A percentile compares a stretch with the other conserved stretches of the same genome.
Conservation (phyloP, 1,140 invertebrate species). For the Luehdorfia chinensis region DNA sequence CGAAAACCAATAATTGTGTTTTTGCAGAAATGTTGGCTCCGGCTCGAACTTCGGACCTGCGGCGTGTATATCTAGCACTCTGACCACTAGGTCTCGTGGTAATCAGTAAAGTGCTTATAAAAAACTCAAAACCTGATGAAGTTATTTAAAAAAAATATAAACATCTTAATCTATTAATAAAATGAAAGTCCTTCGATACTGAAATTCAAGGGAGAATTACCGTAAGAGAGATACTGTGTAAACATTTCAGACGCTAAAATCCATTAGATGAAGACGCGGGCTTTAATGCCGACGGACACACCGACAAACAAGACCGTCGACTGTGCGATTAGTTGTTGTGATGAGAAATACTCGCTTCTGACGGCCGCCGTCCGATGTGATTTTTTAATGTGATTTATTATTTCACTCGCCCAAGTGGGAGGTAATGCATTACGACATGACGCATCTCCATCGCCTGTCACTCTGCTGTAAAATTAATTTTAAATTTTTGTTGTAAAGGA, state of each 20-base stretch:
- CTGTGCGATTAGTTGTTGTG: slow-evolving; percentile 4
- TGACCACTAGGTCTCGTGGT: no score
- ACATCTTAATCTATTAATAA: slow-evolving; percentile 12
- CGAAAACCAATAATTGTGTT: no score
- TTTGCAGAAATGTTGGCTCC: no score
- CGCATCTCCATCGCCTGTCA: background rate
- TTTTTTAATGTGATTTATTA: slow-evolving; percentile 1
- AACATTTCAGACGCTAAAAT: slow-evolving; percentile 41
- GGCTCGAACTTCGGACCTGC: no score
- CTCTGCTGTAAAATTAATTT: no score
- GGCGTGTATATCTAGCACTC: no score
- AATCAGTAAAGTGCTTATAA: no score
- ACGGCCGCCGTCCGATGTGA: slow-evolving; percentile 1
- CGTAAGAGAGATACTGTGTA: slow-evolving; percentile 27
- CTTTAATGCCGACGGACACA: slow-evolving; percentile 43
- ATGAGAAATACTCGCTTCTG: background rate
- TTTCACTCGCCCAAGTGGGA: slow-evolving; percentile 5
- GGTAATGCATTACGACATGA: slow-evolving; percentile 4
- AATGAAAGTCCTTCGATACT: slow-evolving; percentile 15
- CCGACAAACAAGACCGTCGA: slow-evolving; percentile 41
- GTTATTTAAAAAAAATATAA: slow-evolving; percentile 7
- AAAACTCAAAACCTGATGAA: no score
- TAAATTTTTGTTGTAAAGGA: no score
- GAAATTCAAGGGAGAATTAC: slow-evolving; percentile 21
- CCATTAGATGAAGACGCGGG: slow-evolving; percentile 53